Conservation (phyloP, 2,888 invertebrate genomes). For the Corbicula japonica region DNA sequence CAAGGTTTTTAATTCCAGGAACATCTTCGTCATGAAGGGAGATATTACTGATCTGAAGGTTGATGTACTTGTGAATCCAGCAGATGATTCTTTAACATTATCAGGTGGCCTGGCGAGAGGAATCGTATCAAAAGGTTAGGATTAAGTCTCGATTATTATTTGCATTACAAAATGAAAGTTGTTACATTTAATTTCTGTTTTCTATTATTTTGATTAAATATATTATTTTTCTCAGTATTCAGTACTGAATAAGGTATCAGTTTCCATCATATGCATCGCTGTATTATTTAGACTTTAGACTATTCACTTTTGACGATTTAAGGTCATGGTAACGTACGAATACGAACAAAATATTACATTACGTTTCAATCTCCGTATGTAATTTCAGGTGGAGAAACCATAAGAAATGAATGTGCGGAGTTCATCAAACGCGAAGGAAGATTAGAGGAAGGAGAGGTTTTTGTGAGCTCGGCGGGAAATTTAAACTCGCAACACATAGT, state of each 20-base stretch:
- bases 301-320: neutral
- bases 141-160: too few species aligned
- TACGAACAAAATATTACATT: too few species aligned
- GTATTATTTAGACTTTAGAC: neutral
- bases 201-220: too few species aligned
- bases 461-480: too few species aligned
- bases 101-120: conserved; percentile 43
- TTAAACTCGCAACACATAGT: too few species aligned
- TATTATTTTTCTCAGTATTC: neutral
- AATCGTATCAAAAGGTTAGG: neutral
- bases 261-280: neutral
- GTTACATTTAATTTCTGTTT: too few species aligned
- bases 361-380: too few species aligned
- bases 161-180: too few species aligned
- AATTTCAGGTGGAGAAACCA: conserved; percentile 69
- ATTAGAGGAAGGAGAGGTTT: conserved; percentile 58
- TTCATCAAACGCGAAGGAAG: conserved; percentile 51
- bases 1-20: conserved; percentile 26
- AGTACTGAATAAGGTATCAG: neutral
- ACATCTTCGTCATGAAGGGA: conserved; percentile 41
- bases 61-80: conserved; percentile 45
- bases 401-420: conserved; percentile 69
- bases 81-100: conserved; percentile 37
- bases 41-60: conserved; percentile 53
- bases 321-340: too few species aligned